phyloP scores from a whole-genome alignment of 2,888 invertebrate genomes.

The Polymixis lichenea region DNA sequence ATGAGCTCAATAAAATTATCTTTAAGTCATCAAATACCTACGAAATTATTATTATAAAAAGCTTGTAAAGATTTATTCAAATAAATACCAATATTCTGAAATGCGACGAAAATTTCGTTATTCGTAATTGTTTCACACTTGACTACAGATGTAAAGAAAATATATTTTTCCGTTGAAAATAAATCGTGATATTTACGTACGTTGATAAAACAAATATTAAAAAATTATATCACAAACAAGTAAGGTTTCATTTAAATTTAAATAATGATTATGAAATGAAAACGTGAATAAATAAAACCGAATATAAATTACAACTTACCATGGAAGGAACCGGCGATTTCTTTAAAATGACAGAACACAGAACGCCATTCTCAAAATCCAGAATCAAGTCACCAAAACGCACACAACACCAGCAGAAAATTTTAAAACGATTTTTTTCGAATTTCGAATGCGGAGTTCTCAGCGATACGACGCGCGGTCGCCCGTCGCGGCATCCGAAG shows the following conservation, averaged over 20 bases:
- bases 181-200: neutral
- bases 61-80: slow-evolving; percentile 24
- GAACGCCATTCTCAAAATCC: slow-evolving; percentile 64
- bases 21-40: slow-evolving; percentile 23
- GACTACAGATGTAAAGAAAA: slow-evolving; percentile 8
- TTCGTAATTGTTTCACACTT: slow-evolving; percentile 2
- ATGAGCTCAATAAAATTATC: slow-evolving; percentile 26
- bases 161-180: neutral
- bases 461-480: slow-evolving; percentile 68
- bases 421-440: slow-evolving; percentile 63
- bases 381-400: slow-evolving; percentile 65
- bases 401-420: slow-evolving; percentile 65
- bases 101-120: neutral
- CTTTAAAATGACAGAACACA: slow-evolving; percentile 64
- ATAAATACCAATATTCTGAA: neutral
- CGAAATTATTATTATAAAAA: slow-evolving; percentile 1
- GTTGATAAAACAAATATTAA: neutral
- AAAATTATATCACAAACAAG: neutral
- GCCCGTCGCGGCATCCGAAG: slow-evolving; percentile 72
- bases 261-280: slow-evolving; percentile 14
- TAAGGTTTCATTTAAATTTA: neutral
- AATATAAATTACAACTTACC: slow-evolving; percentile 62
- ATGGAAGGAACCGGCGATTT: slow-evolving; percentile 65
- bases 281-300: slow-evolving; percentile 18
- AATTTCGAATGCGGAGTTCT: slow-evolving; percentile 61